phyloP scores from a whole-genome alignment of 2,113 vertebrate genomes.

The Donacobius atricapilla region DNA sequence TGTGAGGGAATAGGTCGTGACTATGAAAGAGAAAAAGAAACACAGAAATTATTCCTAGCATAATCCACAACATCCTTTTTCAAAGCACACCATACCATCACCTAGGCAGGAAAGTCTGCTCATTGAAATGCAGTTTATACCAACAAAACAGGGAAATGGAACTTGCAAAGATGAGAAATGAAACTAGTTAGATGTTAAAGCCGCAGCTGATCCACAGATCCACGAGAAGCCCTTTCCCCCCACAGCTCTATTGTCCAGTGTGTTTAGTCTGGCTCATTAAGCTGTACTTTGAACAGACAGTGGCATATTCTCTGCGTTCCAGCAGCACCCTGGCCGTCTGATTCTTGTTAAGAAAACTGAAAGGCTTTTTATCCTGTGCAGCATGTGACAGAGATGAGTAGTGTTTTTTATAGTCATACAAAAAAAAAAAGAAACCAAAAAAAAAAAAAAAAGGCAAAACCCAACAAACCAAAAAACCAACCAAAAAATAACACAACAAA shows the following conservation, averaged over 20 bases:
- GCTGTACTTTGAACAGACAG: conserved; percentile 58
- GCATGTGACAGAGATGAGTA: conserved; percentile 58
- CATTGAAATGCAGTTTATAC: conserved; percentile 69
- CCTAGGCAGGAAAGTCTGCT: conserved; percentile 34
- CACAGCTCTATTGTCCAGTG: conserved; percentile 30
- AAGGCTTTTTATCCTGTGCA: conserved; percentile 48
- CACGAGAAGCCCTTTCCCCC: conserved; percentile 48
- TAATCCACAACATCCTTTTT: background rate
- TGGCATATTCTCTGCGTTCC: conserved; percentile 56
- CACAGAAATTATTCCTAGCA: conserved; percentile 66
- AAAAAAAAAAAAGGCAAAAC: background rate
- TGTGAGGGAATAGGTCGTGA: conserved; percentile 86
- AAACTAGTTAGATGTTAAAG: conserved; percentile 72
- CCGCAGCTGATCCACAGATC: conserved; percentile 47
- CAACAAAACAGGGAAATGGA: conserved; percentile 72
- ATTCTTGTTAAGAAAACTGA: conserved; percentile 62
- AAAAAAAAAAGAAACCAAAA: background rate
- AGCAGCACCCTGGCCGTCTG: conserved; percentile 58
- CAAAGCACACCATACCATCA: conserved; percentile 26
- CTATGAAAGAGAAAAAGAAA: conserved; percentile 73
- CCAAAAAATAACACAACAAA: no score
- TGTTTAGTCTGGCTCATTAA: conserved; percentile 50
- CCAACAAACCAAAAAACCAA: no score
- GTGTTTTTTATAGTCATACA: conserved; percentile 43
- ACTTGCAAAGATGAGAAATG: conserved; percentile 75